phyloP scores from a whole-genome alignment of 2,113 vertebrate genomes.

The Diadophis punctatus region DNA sequence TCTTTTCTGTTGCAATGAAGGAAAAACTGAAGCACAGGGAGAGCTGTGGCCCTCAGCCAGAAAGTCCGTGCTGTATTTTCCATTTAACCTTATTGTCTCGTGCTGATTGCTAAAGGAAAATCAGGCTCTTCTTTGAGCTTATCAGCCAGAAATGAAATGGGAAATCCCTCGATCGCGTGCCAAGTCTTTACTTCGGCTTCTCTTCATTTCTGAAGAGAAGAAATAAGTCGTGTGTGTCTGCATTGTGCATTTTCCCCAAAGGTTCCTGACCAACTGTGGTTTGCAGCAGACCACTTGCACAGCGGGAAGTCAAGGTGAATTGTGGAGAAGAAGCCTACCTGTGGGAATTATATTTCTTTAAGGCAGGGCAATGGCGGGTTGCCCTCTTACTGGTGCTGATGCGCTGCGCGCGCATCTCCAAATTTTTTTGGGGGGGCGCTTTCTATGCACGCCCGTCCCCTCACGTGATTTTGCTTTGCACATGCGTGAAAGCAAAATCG shows the following conservation, averaged over 20 bases:
- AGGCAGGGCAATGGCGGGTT: too few species aligned
- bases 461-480: too few species aligned
- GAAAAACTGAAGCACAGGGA: background rate
- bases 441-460: too few species aligned
- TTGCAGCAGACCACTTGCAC: background rate
- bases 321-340: background rate
- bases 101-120: background rate
- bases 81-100: background rate
- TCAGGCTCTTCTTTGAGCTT: background rate
- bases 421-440: too few species aligned
- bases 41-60: background rate
- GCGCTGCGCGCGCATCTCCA: too few species aligned
- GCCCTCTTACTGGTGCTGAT: too few species aligned
- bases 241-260: background rate
- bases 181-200: background rate
- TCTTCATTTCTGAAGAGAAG: background rate
- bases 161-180: background rate
- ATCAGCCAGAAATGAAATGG: background rate
- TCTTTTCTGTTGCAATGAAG: background rate
- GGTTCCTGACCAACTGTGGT: background rate
- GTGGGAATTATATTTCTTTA: background rate
- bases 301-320: background rate
- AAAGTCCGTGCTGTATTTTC: background rate
- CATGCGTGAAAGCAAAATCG: too few species aligned
- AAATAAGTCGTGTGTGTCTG: background rate